These are phyloP conservation scores for Aphodius sticticus DNA, from an alignment of 2,888 invertebrate species.

Conservation along the genomic window DNA sequence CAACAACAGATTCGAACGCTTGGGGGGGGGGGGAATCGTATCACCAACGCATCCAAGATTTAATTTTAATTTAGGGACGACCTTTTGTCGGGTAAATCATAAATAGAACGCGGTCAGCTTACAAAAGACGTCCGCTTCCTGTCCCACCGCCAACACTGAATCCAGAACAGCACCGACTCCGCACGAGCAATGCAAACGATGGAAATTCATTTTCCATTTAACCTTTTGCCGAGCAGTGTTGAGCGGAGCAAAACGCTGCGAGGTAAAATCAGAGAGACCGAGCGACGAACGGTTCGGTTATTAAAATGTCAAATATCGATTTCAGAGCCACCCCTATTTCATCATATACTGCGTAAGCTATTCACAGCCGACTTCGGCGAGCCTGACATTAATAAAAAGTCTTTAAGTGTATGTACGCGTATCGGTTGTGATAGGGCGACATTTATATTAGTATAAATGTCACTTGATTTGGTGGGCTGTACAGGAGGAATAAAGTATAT, in stretches of 20 bases:
- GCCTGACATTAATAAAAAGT: not conserved
- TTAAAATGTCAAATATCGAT: conserved; percentile 4
- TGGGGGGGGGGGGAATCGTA: not conserved
- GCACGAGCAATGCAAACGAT: not conserved
- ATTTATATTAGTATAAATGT: not conserved
- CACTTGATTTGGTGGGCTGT: not conserved
- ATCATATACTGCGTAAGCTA: not conserved
- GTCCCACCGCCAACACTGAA: not conserved
- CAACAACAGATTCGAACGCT: not conserved
- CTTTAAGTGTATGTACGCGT: not conserved
- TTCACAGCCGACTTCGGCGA: not conserved
- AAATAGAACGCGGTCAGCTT: not conserved
- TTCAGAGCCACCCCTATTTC: not conserved
- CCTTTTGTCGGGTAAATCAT: not conserved
- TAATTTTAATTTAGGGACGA: not conserved
- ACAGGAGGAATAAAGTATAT: not conserved
- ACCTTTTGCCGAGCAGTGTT: not conserved
- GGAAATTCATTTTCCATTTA: not conserved
- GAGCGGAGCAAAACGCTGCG: not conserved
- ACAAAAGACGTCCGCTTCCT: not conserved
- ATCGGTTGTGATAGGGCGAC: not conserved
- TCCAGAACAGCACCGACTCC: not conserved
- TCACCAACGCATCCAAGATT: not conserved
- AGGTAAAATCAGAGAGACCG: not conserved
- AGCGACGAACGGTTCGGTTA: not conserved